Evolutionary conservation across 1,140 invertebrate genomes (phyloP), one percentile per base, ranked within the genome.

Genomic region (Panulirus ornatus): DNA sequence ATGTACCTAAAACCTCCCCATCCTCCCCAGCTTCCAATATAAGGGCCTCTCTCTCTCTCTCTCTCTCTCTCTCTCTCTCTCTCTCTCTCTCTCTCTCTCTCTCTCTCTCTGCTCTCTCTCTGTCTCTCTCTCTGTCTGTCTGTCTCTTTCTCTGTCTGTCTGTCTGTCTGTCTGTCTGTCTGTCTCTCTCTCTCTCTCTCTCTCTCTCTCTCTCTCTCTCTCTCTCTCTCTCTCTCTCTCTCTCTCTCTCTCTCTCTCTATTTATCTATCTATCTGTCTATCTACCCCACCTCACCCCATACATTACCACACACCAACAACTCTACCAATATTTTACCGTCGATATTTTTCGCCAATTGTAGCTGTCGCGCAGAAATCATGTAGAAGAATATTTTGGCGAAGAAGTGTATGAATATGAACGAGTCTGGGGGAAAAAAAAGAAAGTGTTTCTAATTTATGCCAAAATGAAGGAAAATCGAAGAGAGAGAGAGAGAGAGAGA

Each of bases 41-140:
- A 58, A 9, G 22, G 22, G 51, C 9, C 9, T 11, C 66, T 79
- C 44, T 47, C 76, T 79, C 76, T 47, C 76, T 51, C 76, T 47
- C 76, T 79, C 76, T 27, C 76, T 51, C 76, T 47, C 44, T 79
- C 76, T 47, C 44, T 79, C 40, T 30, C 44, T 79, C 40, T n/a
- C 44, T 44, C 27, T 30, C 44, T 42, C 27, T 30, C 38, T 2
- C 40, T 44, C 22, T 47, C 27, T 11, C n/a, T 27, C 27, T 2
- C n/a, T 47, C 19, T 79, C 42, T 5, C 6, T 78, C n/a, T 27
- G n/a, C 6, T 36, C 58, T 63, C 58, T 22, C 19, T 2, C 58
- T 22, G 19, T 38, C 27, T 73, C 8, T 19, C 27, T 22, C 0
- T 70, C 1, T 73, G 2, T 11, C 36, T 73, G 36, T 1, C 9